Evolutionary conservation across 2,888 invertebrate genomes (phyloP), one percentile per base, ranked within the genome.

Genomic region (Scaptodrosophila latifasciaeformis): DNA sequence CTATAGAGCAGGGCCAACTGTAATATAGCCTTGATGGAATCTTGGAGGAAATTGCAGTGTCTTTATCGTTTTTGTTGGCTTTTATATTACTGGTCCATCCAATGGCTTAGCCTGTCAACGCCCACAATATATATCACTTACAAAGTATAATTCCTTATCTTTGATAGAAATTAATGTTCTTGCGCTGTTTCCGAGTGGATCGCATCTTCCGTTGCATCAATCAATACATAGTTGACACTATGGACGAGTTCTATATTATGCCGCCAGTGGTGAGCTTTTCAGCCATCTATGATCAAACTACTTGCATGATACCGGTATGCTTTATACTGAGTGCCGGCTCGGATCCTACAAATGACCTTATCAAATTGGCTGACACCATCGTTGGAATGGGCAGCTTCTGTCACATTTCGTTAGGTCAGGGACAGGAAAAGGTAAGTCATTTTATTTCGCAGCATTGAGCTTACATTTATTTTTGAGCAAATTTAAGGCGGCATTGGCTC

Each of bases 271-370:
- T 84, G 72, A 96, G 94, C 81, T 90, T 95, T 70, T 92, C 94
- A 62, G 90, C 90, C 76, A 94, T 97, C 71, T 94, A 90, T 82
- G 94, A 96, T 62, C 96, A 96, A 84, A 95, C 95, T 52, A 91
- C 92, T 0, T 91, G 94, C 0, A 89, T 87, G 13, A 96, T 93
- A 29, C 97, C 97, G 0, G 93, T 97, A 2, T 93, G 97, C 67
- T 97, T 98, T 82, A 94, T 97, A 62, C 88, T 97, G 42, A 96
- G 96, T 65, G 96, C 97, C 9, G 97, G 97, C 0, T 96, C 96
- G 0, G 96, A 98, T 87, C 97, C 97, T 0, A 93, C 96, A 0
- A 92, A 92, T 54, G 95, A 95, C 77, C 86, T 95, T 47, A 92
- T 93, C 90, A 94, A 93, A 85, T 84, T 95, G 12, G 93, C 94